These are phyloP conservation scores for Leucoptera coffeella DNA, from an alignment of 2,888 invertebrate species.

Conservation along the genomic window DNA sequence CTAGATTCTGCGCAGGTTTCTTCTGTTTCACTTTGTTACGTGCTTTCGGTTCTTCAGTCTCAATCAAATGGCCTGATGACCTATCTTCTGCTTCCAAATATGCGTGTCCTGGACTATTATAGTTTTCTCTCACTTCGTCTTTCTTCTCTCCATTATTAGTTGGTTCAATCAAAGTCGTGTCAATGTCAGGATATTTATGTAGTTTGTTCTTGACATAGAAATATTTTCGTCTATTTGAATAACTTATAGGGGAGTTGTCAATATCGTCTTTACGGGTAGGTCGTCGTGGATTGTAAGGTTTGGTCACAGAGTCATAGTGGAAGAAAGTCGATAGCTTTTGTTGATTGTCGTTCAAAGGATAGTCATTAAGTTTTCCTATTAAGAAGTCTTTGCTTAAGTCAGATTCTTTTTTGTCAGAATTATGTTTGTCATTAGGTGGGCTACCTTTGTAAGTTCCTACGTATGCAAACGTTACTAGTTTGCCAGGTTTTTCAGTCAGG, in stretches of 20 bases:
- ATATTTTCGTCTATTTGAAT: slow-evolving; percentile 22
- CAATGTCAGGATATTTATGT: slow-evolving; percentile 24
- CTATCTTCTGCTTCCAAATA: slow-evolving; percentile 21
- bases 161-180: slow-evolving; percentile 10
- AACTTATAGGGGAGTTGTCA: slow-evolving; percentile 11
- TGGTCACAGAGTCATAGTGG: slow-evolving; percentile 31
- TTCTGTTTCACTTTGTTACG: slow-evolving; percentile 13
- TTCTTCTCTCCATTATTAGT: slow-evolving; percentile 9
- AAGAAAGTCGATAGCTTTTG: slow-evolving; percentile 36
- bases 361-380: too few relatives aligned
- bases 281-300: slow-evolving; percentile 26
- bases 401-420: slow-evolving; percentile 4
- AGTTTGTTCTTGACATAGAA: slow-evolving; percentile 37
- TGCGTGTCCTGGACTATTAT: slow-evolving; percentile 14
- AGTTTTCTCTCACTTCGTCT: slow-evolving; percentile 13
- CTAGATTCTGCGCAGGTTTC: slow-evolving; percentile 16
- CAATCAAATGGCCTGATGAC: slow-evolving; percentile 20
- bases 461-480: slow-evolving; percentile 43
- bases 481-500: slow-evolving; percentile 33
- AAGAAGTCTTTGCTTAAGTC: slow-evolving; percentile 30
- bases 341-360: slow-evolving; percentile 11
- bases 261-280: slow-evolving; percentile 36
- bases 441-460: slow-evolving; percentile 36
- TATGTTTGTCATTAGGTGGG: slow-evolving; percentile 4
- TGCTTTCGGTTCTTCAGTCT: slow-evolving; percentile 13